phyloP scores from a whole-genome alignment of 2,797 vertebrate genomes.

The Hippoglossus hippoglossus region DNA sequence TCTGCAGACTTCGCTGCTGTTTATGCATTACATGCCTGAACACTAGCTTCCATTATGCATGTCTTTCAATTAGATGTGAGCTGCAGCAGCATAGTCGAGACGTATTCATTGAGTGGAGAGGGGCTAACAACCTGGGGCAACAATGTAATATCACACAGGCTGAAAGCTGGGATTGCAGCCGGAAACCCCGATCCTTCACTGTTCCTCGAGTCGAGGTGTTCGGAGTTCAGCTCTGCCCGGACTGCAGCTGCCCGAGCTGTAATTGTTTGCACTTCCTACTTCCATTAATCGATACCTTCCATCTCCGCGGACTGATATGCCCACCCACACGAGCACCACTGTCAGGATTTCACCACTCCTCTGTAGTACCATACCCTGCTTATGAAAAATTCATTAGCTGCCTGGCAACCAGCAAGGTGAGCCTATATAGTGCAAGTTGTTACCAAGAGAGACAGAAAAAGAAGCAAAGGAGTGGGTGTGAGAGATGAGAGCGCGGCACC shows the following conservation, averaged over 20 bases:
- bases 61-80: conserved; percentile 38
- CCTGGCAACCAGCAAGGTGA: conserved; percentile 55
- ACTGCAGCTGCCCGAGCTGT: conserved; percentile 27
- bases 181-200: conserved; percentile 37
- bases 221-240: conserved; percentile 21
- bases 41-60: conserved; percentile 9
- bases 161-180: conserved; percentile 36
- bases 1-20: not conserved
- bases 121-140: conserved; percentile 22
- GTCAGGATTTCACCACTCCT: conserved; percentile 60
- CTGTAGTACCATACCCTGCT: conserved; percentile 42
- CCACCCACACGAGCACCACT: conserved; percentile 51
- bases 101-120: conserved; percentile 27
- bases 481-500: conserved; percentile 20
- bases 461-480: conserved; percentile 32
- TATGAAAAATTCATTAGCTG: conserved; percentile 69
- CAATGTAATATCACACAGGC: conserved; percentile 30
- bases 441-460: conserved; percentile 29
- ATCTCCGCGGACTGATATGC: conserved; percentile 57
- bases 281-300: conserved; percentile 66
- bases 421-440: conserved; percentile 22
- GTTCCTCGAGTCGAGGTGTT: not conserved
- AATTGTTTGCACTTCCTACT: conserved; percentile 58
- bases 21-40: conserved; percentile 21
- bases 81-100: not conserved